Evolutionary conservation across 2,888 invertebrate species (phyloP), one percentile per base, ranked within the genome.

Genomic region (Campoplex capitator): DNA sequence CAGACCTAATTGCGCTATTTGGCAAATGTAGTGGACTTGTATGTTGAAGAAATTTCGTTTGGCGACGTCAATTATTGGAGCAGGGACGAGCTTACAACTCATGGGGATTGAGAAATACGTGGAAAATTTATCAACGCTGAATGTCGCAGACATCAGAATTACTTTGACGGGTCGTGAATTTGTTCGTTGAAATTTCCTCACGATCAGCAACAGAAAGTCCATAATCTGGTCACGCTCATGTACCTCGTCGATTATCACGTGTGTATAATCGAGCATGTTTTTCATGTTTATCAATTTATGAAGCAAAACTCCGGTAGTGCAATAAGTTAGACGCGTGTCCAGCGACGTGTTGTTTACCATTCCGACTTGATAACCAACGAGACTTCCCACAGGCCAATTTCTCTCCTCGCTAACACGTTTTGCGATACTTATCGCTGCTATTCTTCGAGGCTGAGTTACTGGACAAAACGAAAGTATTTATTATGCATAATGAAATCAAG

Each of bases 81-180:
- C 96, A 16, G 95, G 94, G 18, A 94, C 90, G 56, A 94, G 91
- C 32, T 92, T 90, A 32, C 91, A 91, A 65, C 91, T 88, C 18
- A 94, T 91, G 0, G 95, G 95, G 4, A 94, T 93, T 23, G 95
- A 94, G 92, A 97, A 98, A 91, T 98, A 98, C 45, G 96, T 93
- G 0, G 96, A 95, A 95, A 98, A 98, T 87, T 96, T 95, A 3
- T 96, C 94, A 0, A 97, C 96, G 92, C 98, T 96, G 90, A 99
- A 97, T 1, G 99, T 99, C 0, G 99, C 99, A 0, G 99, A 99
- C 99, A 99, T 99, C 3, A 99, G 95, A 76, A 99, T 96, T 0
- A 98, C 94, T 95, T 97, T 97, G 0, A 97, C 96, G 84, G 95
- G 94, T 0, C 95, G 94, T 0, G 97, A 97, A 92, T 96, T 97